Evolutionary conservation across 2,888 invertebrate genomes (phyloP).

Genomic region (Trissolcus brochymenae): DNA sequence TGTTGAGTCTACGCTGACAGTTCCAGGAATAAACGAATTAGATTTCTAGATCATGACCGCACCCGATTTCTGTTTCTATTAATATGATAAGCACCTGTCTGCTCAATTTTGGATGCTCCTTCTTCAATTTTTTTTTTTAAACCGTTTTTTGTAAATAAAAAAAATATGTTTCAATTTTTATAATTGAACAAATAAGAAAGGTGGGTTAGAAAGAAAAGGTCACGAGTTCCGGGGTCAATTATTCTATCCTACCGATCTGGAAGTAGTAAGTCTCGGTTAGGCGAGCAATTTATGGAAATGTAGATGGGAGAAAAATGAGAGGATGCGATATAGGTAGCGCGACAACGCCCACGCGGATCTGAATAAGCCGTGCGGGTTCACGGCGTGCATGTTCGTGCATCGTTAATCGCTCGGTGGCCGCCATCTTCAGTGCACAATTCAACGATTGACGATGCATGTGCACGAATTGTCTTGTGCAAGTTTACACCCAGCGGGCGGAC

Average conservation of each 20-base stretch:
- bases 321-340: conserved; percentile 18
- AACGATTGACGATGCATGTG: conserved; percentile 52
- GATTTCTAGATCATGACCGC: conserved; percentile 65
- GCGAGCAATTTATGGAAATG: conserved; percentile 39
- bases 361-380: conserved; percentile 27
- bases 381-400: conserved; percentile 40
- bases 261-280: not conserved
- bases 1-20: not conserved
- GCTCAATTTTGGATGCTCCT: conserved; percentile 7
- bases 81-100: conserved; percentile 47
- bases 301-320: conserved; percentile 23
- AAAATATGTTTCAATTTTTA: too few relatives aligned
- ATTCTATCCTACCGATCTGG: too few relatives aligned
- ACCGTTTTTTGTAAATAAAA: too few relatives aligned
- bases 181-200: too few relatives aligned
- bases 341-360: conserved; percentile 44
- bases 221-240: too few relatives aligned
- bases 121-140: not conserved
- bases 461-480: conserved; percentile 48
- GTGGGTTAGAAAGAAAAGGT: too few relatives aligned
- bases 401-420: conserved; percentile 41
- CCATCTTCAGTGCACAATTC: conserved; percentile 44
- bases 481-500: conserved; percentile 43
- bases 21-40: conserved; percentile 59
- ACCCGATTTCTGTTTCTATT: conserved; percentile 60